These are phyloP conservation scores for Drosophila persimilis DNA, from an alignment of 1,140 invertebrate genomes.

Conservation along the genomic window DNA sequence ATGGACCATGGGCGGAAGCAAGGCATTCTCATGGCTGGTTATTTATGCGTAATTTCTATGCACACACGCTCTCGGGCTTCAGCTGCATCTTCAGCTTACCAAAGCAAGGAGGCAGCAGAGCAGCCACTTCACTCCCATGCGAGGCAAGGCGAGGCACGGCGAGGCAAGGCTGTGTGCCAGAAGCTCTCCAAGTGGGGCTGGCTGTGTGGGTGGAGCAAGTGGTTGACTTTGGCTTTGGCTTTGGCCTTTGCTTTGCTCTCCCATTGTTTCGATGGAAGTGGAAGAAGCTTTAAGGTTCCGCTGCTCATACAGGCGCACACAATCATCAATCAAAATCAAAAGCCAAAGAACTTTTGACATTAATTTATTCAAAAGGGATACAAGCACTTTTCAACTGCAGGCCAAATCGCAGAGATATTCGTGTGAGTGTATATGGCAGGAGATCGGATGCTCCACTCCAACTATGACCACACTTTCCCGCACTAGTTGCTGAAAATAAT, in stretches of 20 bases:
- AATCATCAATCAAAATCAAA: constrained; percentile 83
- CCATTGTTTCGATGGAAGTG: constrained; percentile 8
- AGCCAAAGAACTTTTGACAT: constrained; percentile 82
- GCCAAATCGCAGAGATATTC: constrained; percentile 1
- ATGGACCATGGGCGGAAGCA: constrained; percentile 11
- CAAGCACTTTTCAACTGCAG: constrained; percentile 62
- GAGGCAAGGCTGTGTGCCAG: neutral
- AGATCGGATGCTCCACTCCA: constrained; percentile 37
- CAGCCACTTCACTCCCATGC: constrained; percentile 32
- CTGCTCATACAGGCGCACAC: constrained; percentile 58
- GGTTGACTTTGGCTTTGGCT: constrained; percentile 30
- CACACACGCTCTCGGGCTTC: constrained; percentile 40
- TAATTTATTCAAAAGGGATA: constrained; percentile 83
- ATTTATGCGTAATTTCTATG: constrained; percentile 79
- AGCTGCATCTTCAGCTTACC: constrained; percentile 15
- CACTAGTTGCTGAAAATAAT: constrained; percentile 19
- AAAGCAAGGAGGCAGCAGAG: constrained; percentile 34
- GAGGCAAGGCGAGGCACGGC: constrained; percentile 1
- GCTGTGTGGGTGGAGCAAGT: neutral
- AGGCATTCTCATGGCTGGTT: constrained; percentile 43
- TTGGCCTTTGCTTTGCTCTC: neutral
- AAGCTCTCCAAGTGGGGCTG: constrained; percentile 2
- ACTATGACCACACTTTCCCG: constrained; percentile 44
- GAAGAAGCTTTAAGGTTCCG: constrained; percentile 37
- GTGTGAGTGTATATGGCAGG: neutral